Evolutionary conservation across 2,888 invertebrate species (phyloP).

Genomic region (Hypomecis atomaria): DNA sequence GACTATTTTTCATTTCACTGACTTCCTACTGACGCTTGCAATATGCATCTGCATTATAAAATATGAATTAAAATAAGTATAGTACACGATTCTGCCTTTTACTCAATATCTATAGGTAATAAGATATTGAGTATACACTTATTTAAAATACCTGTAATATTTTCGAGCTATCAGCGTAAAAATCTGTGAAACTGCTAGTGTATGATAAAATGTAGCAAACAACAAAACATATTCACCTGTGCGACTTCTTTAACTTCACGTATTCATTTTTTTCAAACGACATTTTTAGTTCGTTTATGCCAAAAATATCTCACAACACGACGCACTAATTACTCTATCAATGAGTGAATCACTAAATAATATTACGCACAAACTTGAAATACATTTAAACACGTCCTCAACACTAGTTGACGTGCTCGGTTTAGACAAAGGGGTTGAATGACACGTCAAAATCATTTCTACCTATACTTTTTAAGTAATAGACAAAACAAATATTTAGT

Average conservation of each 20-base stretch:
- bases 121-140: no score
- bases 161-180: no score
- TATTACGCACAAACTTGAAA: constrained; percentile 3
- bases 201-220: no score
- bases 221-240: constrained; percentile 3
- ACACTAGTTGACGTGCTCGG: constrained; percentile 1
- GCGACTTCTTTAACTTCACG: constrained; percentile 10
- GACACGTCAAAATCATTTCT: constrained; percentile 4
- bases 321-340: constrained; percentile 2
- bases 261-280: constrained; percentile 17
- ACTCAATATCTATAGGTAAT: no score
- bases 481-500: neutral
- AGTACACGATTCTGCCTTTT: no score
- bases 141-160: no score
- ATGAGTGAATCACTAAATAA: neutral
- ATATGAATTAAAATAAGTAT: no score
- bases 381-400: constrained; percentile 8
- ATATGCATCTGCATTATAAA: no score
- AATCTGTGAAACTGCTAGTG: no score
- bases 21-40: no score
- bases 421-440: constrained; percentile 9
- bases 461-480: neutral
- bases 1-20: no score
- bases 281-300: neutral
- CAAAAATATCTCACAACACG: neutral